Conservation (phyloP, 2,113 vertebrate genomes). For the Phalacrocorax pelagicus region DNA sequence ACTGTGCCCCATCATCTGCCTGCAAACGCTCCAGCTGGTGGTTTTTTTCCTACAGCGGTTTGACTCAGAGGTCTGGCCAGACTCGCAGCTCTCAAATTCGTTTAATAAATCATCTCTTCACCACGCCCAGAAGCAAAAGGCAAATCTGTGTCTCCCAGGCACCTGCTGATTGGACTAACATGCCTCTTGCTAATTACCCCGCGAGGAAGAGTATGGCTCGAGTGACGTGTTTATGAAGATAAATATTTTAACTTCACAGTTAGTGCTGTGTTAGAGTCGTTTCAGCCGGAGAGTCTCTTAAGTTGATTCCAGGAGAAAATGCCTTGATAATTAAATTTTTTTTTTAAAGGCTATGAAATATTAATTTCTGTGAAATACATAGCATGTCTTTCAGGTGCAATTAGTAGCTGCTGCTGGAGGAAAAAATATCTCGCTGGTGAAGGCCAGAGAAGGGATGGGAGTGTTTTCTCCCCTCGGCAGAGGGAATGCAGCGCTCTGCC, state of each 20-base stretch:
- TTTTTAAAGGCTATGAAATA: neutral
- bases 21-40: neutral
- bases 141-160: constrained; percentile 58
- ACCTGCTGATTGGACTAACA: constrained; percentile 55
- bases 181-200: constrained; percentile 51
- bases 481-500: constrained; percentile 38
- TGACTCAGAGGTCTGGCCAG: constrained; percentile 16
- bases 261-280: neutral
- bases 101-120: constrained; percentile 61
- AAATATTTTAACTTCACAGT: constrained; percentile 59
- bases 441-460: constrained; percentile 3
- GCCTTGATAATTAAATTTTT: too few species aligned
- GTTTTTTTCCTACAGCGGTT: neutral
- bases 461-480: constrained; percentile 11
- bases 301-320: too few species aligned
- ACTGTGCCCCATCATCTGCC: constrained; percentile 12
- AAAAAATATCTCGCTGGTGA: neutral
- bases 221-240: constrained; percentile 43
- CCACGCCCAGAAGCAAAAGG: constrained; percentile 59
- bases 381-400: constrained; percentile 12
- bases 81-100: constrained; percentile 30
- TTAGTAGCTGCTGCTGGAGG: neutral
- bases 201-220: neutral
- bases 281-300: neutral
- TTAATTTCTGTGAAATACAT: neutral